These are phyloP conservation scores for Halyomorpha halys DNA, from an alignment of 1,140 invertebrate species.

Conservation along the genomic window DNA sequence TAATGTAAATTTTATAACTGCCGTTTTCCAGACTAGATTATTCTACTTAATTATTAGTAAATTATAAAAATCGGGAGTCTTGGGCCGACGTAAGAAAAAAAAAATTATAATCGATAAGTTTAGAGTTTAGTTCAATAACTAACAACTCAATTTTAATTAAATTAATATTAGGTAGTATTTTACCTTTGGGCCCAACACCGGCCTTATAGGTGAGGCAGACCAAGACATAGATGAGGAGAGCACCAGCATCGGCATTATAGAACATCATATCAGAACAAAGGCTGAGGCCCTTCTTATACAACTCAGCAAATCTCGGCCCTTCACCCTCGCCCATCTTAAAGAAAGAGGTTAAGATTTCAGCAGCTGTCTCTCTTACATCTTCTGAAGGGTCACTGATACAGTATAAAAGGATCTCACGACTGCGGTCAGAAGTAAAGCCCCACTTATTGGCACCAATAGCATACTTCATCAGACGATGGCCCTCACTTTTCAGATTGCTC, in stretches of 20 bases:
- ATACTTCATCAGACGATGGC: slow-evolving; percentile 22
- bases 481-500: slow-evolving; percentile 13
- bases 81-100: too few species aligned
- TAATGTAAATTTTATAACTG: too few species aligned
- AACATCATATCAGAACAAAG: slow-evolving; percentile 43
- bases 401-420: slow-evolving; percentile 34
- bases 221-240: slow-evolving; percentile 38
- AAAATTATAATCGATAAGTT: too few species aligned
- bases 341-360: slow-evolving; percentile 37
- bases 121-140: too few species aligned
- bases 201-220: slow-evolving; percentile 29
- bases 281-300: slow-evolving; percentile 35
- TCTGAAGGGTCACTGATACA: slow-evolving; percentile 37
- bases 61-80: too few species aligned
- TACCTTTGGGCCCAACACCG: slow-evolving; percentile 6
- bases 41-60: too few species aligned
- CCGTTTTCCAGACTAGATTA: too few species aligned
- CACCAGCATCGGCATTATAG: slow-evolving; percentile 44
- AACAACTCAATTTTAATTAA: background rate
- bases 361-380: slow-evolving; percentile 40
- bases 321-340: slow-evolving; percentile 31
- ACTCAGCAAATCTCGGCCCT: slow-evolving; percentile 19
- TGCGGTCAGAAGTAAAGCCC: slow-evolving; percentile 36
- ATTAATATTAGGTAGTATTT: background rate
- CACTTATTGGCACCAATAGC: slow-evolving; percentile 30